Evolutionary conservation across 2,113 vertebrate species (phyloP), one percentile per base, ranked within the genome.

Genomic region (Cygnus buccinator): DNA sequence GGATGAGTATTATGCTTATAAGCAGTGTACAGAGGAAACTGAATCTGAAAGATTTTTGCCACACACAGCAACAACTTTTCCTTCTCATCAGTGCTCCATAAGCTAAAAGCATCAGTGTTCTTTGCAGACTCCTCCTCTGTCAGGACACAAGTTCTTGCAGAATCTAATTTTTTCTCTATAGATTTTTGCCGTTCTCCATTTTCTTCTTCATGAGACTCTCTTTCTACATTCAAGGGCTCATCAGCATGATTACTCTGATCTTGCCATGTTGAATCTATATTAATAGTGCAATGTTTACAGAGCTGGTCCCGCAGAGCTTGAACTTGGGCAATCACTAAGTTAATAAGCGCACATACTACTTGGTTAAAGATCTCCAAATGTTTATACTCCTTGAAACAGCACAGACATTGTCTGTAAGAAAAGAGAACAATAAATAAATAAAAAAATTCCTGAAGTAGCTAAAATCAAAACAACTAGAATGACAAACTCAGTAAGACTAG

Each of bases 371-470:
- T 99, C 97, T 99, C 99, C 98, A 99, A 98, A 97, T 99, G 99
- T 97, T 99, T 99, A 98, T 99, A 99, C 97, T 99, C 99, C 98
- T 99, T 99, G 98, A 99, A 99, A 98, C 99, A 99, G 98, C 99
- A 99, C 50, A 99, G 98, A 98, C 99, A 99, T 97, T 99, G 99
- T 96, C 99, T 99, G 96, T 10, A 97, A 95, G 71, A 95, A 76
- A 98, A 94, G 76, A 93, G 57, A 94, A 91, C 92, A 88, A 39
- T 39, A 73, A 87, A 73, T 44, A 21, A 79, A 75, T 85, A 85
- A 95, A 86, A 76, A 33, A 83, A 70, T 22, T 76, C 25, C 59
- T 57, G 18, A 44, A 55, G 41, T 26, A 61, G 29, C 67, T 91
- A 28, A 62, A 84, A 72, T 61, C 37, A 65, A 74, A 62, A 41